Conservation (phyloP, 2,888 invertebrate genomes). For the Adelognathus sp. region DNA sequence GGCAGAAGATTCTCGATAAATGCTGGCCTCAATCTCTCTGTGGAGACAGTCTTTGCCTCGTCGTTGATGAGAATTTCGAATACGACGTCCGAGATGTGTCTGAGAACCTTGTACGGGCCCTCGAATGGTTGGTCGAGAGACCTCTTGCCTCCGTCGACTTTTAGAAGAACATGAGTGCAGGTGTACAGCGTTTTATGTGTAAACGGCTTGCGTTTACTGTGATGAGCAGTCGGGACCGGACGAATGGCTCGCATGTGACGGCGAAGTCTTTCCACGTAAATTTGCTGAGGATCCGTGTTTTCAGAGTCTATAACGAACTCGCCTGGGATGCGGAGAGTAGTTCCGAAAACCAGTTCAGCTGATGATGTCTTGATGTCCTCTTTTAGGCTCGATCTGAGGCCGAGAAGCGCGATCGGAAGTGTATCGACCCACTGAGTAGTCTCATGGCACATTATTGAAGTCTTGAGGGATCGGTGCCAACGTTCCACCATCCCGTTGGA, state of each 20-base stretch:
- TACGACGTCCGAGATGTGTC: constrained; percentile 43
- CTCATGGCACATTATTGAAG: constrained; percentile 55
- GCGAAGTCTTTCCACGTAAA: constrained; percentile 27
- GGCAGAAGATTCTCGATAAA: neutral
- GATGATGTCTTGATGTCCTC: constrained; percentile 51
- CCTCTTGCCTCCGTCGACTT: constrained; percentile 29
- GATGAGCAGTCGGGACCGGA: constrained; percentile 46
- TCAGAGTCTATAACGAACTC: constrained; percentile 31
- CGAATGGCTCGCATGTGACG: constrained; percentile 31
- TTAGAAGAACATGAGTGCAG: constrained; percentile 50
- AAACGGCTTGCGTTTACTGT: constrained; percentile 1
- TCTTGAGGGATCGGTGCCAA: constrained; percentile 57
- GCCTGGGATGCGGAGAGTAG: constrained; percentile 8
- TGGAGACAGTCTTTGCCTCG: constrained; percentile 37
- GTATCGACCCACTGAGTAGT: constrained; percentile 25
- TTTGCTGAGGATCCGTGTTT: neutral
- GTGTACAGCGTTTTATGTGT: constrained; percentile 9
- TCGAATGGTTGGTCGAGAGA: constrained; percentile 59
- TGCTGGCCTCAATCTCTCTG: constrained; percentile 65
- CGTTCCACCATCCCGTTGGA: constrained; percentile 62
- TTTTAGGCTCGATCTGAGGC: constrained; percentile 46
- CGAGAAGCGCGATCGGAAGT: constrained; percentile 54
- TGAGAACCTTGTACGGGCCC: constrained; percentile 61
- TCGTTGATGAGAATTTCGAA: constrained; percentile 56
- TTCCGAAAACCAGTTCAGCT: constrained; percentile 52